phyloP scores from a whole-genome alignment of 2,113 vertebrate species.

The Menidia beryllina region DNA sequence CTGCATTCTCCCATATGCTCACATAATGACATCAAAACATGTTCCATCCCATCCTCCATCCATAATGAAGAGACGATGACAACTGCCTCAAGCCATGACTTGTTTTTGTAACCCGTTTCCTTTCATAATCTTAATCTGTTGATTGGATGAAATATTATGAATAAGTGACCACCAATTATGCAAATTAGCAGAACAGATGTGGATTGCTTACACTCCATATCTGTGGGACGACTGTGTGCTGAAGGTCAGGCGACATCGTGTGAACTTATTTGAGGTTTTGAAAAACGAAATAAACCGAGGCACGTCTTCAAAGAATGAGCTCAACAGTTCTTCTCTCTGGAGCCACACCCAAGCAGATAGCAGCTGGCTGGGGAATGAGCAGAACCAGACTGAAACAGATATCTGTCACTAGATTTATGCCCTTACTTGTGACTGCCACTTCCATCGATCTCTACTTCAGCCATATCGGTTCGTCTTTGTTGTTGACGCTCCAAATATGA shows the following conservation, averaged over 20 bases:
- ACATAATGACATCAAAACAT: conserved; percentile 42
- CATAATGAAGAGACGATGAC: conserved; percentile 20
- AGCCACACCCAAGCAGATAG: conserved; percentile 29
- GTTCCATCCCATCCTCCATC: conserved; percentile 20
- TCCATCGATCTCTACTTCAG: conserved; percentile 18
- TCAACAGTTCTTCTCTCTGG: conserved; percentile 34
- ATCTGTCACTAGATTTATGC: conserved; percentile 23
- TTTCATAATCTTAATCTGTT: conserved; percentile 57
- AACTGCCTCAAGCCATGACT: conserved; percentile 36
- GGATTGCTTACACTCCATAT: conserved; percentile 33
- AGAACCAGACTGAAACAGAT: conserved; percentile 54
- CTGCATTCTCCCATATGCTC: conserved; percentile 60
- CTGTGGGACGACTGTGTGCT: conserved; percentile 19
- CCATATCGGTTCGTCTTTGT: not conserved
- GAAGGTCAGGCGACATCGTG: conserved; percentile 36
- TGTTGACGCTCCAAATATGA: too few species aligned
- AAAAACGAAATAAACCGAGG: conserved; percentile 45
- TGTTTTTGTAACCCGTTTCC: conserved; percentile 47
- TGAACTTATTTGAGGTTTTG: conserved; percentile 31
- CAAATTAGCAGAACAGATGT: conserved; percentile 68
- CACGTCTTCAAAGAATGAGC: conserved; percentile 27
- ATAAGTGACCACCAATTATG: conserved; percentile 56
- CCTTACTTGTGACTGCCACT: conserved; percentile 41
- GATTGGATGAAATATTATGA: conserved; percentile 53
- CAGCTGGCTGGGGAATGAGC: conserved; percentile 52